Evolutionary conservation across 37 sponge, comb jelly and placozoan genomes (phyloP).

Genomic region (Ephydatia muelleri): DNA sequence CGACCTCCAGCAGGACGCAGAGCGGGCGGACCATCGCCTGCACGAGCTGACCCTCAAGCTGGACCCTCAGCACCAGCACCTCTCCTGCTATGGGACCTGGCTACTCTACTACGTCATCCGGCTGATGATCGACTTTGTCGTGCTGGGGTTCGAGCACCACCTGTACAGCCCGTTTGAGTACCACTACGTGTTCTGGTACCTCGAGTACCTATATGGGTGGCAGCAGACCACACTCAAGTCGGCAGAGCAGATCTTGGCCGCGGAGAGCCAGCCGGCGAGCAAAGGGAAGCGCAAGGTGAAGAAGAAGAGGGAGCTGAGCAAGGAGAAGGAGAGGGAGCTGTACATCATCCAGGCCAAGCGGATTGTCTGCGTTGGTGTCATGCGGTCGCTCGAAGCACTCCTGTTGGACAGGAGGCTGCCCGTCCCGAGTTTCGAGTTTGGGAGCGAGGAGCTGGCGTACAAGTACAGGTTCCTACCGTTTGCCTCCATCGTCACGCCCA

Average conservation of each 20-base stretch:
- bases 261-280: constrained; percentile 9
- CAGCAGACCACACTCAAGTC: constrained; percentile 65
- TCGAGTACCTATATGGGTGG: constrained; percentile 93
- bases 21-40: constrained; percentile 62
- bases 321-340: constrained; percentile 70
- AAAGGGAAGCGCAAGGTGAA: constrained; percentile 69
- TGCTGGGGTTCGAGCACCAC: constrained; percentile 87
- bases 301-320: constrained; percentile 57
- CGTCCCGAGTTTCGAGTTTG: constrained; percentile 43
- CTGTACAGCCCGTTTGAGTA: constrained; percentile 88
- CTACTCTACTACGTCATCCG: constrained; percentile 65
- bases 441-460: constrained; percentile 64
- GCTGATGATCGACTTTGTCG: constrained; percentile 85
- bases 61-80: constrained; percentile 68
- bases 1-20: constrained; percentile 75
- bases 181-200: constrained; percentile 94
- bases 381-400: constrained; percentile 76
- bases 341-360: constrained; percentile 47
- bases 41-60: constrained; percentile 43
- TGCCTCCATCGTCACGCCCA: constrained; percentile 71
- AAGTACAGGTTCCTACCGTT: constrained; percentile 80
- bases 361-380: constrained; percentile 63
- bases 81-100: constrained; percentile 71
- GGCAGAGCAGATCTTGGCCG: constrained; percentile 47
- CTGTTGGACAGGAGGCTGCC: constrained; percentile 56